Conservation (phyloP, 2,113 vertebrate species). For the Aviceda subcristata region DNA sequence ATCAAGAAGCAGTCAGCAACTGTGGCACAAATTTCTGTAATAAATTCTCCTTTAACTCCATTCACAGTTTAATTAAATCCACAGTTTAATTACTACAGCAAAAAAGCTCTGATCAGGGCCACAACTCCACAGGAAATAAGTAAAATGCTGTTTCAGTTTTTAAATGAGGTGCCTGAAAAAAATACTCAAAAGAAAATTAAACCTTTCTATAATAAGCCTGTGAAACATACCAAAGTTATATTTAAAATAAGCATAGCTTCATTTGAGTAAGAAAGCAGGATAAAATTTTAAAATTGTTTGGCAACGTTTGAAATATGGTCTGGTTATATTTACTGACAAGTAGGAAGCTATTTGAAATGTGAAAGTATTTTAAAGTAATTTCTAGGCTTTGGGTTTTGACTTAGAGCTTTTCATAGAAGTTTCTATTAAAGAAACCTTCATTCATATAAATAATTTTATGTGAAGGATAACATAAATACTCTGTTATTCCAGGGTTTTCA, state of each 20-base stretch:
- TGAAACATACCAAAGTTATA: not conserved
- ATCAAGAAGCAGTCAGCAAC: not conserved
- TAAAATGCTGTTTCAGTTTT: not conserved
- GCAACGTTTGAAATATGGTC: not conserved
- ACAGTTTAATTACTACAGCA: not conserved
- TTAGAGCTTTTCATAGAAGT: not conserved
- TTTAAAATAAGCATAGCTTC: not conserved
- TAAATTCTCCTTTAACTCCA: not conserved
- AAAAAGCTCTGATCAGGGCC: not conserved
- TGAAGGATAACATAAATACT: not conserved
- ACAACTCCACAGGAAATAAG: not conserved
- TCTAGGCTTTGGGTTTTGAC: not conserved
- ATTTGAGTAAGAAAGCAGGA: not conserved
- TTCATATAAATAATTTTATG: not conserved
- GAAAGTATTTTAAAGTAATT: not conserved
- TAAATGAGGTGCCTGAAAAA: not conserved
- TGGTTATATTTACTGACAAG: not conserved
- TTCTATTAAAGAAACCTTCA: not conserved
- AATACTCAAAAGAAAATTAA: not conserved
- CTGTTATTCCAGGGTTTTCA: not conserved
- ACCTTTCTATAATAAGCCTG: not conserved
- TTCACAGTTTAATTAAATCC: constrained; percentile 19
- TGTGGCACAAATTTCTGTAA: not conserved
- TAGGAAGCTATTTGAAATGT: not conserved
- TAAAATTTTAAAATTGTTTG: not conserved